These are phyloP conservation scores for Zhuqinia jingwanae DNA, from an alignment of 2,888 invertebrate species.

Conservation along the genomic window DNA sequence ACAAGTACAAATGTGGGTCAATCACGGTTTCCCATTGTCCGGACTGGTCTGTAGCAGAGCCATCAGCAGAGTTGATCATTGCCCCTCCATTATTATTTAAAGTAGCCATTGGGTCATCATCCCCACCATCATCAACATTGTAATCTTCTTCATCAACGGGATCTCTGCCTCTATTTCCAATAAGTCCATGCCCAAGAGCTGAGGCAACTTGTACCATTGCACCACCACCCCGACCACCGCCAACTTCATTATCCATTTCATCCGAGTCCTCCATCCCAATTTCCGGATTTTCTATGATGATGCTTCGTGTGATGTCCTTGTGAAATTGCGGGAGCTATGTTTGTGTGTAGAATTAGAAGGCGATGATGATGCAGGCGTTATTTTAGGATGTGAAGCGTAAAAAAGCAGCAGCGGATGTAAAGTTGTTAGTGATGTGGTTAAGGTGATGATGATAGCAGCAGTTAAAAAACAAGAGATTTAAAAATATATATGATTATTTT, in stretches of 20 bases:
- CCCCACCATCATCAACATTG: too few species aligned
- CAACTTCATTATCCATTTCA: background rate
- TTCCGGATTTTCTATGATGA: background rate
- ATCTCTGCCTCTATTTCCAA: too few species aligned
- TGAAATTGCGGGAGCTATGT: background rate
- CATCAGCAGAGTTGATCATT: background rate
- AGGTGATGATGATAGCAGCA: background rate
- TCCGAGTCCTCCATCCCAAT: background rate
- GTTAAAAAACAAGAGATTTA: background rate
- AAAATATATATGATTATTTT: background rate
- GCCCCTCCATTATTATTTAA: too few species aligned
- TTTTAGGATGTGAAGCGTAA: background rate
- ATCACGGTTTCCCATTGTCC: constrained; percentile 78
- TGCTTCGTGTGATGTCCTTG: background rate
- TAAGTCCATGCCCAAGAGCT: too few species aligned
- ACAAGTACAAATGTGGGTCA: constrained; percentile 77
- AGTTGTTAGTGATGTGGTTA: constrained; percentile 16
- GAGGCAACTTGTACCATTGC: too few species aligned
- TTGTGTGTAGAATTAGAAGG: too few species aligned
- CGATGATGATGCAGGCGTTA: too few species aligned
- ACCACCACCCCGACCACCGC: background rate
- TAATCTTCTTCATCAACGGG: too few species aligned
- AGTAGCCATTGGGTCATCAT: constrained; percentile 2
- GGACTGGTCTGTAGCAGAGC: background rate
- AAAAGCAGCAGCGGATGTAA: background rate